Conservation (phyloP, 2,113 vertebrate genomes). For the Phyllostomus discolor region DNA sequence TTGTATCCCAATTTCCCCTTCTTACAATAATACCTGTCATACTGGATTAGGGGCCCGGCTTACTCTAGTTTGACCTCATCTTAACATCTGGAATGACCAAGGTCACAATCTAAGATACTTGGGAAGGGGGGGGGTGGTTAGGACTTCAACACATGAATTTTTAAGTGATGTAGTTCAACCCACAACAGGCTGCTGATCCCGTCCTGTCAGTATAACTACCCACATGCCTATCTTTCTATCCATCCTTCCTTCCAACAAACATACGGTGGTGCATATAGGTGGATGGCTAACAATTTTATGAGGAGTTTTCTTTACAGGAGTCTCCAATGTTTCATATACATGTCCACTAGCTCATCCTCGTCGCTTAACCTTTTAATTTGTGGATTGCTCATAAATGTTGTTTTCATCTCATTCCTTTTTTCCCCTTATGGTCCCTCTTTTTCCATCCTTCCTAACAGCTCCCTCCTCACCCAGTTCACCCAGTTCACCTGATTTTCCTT, state of each 20-base stretch:
- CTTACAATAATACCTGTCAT: neutral
- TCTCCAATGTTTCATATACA: neutral
- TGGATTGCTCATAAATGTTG: neutral
- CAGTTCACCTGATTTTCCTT: neutral
- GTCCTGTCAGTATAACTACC: neutral
- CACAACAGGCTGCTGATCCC: neutral
- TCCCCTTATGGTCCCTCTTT: neutral
- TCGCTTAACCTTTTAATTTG: neutral
- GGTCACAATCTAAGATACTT: neutral
- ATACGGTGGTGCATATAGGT: neutral
- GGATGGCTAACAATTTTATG: neutral
- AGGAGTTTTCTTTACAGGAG: neutral
- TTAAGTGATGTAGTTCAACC: neutral
- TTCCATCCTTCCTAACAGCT: neutral
- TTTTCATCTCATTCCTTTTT: neutral
- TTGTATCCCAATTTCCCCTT: neutral
- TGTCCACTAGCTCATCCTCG: neutral
- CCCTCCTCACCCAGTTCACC: neutral
- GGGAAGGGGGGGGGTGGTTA: neutral
- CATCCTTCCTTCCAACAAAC: neutral
- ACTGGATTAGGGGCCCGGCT: neutral
- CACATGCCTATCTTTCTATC: neutral
- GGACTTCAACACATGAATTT: neutral
- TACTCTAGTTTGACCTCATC: neutral
- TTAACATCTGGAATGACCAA: neutral